A percentile compares a stretch with the other conserved stretches of the same genome.
Conservation (phyloP, 2,797 vertebrate genomes). For the Sus cebifrons region DNA sequence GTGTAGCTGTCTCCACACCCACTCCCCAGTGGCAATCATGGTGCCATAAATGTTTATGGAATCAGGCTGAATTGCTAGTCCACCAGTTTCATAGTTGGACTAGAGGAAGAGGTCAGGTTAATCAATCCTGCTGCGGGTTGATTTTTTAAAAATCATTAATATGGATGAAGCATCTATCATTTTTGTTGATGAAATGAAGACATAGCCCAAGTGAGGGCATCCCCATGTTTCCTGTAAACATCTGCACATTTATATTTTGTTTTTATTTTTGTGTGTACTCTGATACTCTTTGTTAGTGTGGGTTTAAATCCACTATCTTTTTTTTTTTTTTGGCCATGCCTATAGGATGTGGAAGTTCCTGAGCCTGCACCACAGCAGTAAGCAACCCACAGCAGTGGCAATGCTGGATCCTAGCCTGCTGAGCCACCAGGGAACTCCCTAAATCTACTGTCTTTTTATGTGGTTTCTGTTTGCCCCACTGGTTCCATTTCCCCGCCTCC, state of each 20-base stretch:
- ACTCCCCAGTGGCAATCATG: not conserved
- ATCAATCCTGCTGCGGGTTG: not conserved
- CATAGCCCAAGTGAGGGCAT: not conserved
- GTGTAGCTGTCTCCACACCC: not conserved
- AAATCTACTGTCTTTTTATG: not conserved
- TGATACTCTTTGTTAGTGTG: not conserved
- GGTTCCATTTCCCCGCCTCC: not conserved
- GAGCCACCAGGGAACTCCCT: not conserved
- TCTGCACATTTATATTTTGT: not conserved
- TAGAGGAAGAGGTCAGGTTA: constrained; percentile 39
- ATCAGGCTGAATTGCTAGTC: not conserved
- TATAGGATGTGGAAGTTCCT: no score
- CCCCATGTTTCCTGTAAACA: constrained; percentile 4
- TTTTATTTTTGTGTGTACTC: not conserved
- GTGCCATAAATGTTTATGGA: constrained; percentile 22
- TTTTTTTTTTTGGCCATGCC: no score
- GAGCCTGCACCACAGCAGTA: no score
- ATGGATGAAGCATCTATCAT: not conserved
- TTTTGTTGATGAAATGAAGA: constrained; percentile 56
- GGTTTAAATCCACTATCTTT: not conserved
- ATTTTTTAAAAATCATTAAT: not conserved
- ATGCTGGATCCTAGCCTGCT: no score
- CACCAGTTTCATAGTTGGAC: not conserved
- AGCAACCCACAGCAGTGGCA: no score
- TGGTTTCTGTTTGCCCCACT: not conserved